Base-by-base conservation (phyloP, 2,113 vertebrate species). In the Pelvicachromis taeniatus region DNA sequence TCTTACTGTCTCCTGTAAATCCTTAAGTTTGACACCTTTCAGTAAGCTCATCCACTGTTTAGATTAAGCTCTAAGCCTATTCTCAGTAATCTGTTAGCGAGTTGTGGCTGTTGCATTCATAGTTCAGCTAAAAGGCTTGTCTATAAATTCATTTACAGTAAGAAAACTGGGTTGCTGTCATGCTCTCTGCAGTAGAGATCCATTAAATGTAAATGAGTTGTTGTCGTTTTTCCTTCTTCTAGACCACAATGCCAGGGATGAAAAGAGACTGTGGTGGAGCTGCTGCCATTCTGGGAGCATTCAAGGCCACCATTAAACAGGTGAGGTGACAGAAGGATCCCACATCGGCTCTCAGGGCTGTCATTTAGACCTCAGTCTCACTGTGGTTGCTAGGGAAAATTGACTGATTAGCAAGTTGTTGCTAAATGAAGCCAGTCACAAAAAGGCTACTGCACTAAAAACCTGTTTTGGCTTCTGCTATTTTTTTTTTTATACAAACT, bases 211-310 rank as follows among this genome's bases (percentile, higher is more conserved):
- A 52, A 75, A 52, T 75, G 7, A 75, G 45, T 75, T 54, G 17
- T 53, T 50, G 9, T 75, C 35, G 1, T 58, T 5, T 68, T n/a
- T n/a, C 7, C n/a, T 53, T 55, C 29, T 10, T 23, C n/a, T 77
- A 99, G 98, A 99, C 98, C 85, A 97, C 98, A 80, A 99, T 99
- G 99, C 98, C 99, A 0, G 99, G 99, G 31, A 99, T 99, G 99
- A 99, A 99, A 93, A 96, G 98, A 90, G 99, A 99, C 91, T 99
- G 99, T 77, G 99, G 99, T 48, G 99, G 99, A 33, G 99, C 99
- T 1, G 99, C 99, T 7, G 99, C 99, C 77, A 92, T 99, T 89
- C 93, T 99, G 91, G 98, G 99, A 92, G 98, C 98, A 81, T 99
- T 99, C 94, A 97, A 95, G 96, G 98, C 97, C 2, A 96, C 98